Percentiles rank a stretch among this genome's conserved stretches.
Evolutionary conservation across 92 coral and sea anemone species (phyloP).

Genomic region (Epizoanthus illoricatus): DNA sequence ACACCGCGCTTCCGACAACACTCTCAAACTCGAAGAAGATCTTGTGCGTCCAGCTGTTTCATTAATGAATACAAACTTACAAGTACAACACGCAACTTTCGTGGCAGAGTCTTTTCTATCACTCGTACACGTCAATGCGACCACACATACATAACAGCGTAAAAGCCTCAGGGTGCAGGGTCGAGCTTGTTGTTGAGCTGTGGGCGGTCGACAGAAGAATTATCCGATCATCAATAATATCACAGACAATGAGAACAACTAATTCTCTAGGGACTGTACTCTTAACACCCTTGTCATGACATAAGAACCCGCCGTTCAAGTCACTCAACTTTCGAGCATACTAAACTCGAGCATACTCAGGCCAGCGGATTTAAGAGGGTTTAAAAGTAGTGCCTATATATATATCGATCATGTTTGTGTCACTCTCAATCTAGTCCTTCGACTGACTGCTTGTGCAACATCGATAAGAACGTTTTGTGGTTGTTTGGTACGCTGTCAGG

Average conservation of each 20-base stretch:
- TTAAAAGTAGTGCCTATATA: background rate
- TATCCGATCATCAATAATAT: conserved; percentile 87
- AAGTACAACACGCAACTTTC: conserved; percentile 2
- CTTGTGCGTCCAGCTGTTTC: conserved; percentile 16
- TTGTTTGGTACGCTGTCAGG: conserved; percentile 41
- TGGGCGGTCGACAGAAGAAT: conserved; percentile 93
- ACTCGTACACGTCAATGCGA: conserved; percentile 36
- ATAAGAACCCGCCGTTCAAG: conserved; percentile 17
- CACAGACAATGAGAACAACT: conserved; percentile 61
- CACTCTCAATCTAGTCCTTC: background rate
- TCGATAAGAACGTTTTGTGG: conserved; percentile 20
- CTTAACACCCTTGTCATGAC: conserved; percentile 55
- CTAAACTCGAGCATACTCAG: background rate
- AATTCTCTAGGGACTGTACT: conserved; percentile 70
- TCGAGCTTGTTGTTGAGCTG: conserved; percentile 66
- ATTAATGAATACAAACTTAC: background rate
- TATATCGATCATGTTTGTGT: background rate
- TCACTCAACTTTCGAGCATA: background rate
- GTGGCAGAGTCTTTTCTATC: background rate
- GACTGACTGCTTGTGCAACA: conserved; percentile 10
- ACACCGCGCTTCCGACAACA: conserved; percentile 60
- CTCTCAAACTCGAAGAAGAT: conserved; percentile 19
- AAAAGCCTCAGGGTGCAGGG: conserved; percentile 75
- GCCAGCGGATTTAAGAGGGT: background rate
- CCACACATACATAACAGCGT: conserved; percentile 69